phyloP scores from a whole-genome alignment of 1,140 invertebrate species.

The Caerostris darwini region DNA sequence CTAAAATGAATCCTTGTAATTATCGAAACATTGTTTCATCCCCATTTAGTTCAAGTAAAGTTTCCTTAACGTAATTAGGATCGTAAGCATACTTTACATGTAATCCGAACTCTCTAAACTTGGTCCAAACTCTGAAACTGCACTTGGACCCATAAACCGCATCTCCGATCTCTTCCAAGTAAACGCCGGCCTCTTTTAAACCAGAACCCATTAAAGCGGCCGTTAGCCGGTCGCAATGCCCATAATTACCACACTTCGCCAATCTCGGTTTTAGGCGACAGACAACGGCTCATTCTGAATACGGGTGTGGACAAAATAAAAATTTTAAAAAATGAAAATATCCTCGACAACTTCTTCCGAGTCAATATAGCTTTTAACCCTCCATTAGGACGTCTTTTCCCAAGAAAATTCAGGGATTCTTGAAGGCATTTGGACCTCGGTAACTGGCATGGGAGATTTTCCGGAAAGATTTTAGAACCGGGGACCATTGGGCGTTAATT shows the following conservation, averaged over 20 bases:
- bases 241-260: slow-evolving; percentile 8
- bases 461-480: background rate
- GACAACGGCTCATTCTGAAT: background rate
- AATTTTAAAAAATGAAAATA: background rate
- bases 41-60: too few species aligned
- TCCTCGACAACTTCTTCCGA: background rate
- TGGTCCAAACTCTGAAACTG: too few species aligned
- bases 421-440: background rate
- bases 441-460: background rate
- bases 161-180: background rate
- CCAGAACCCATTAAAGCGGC: background rate
- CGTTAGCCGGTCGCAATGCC: background rate
- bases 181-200: background rate
- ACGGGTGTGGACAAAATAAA: background rate
- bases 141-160: background rate
- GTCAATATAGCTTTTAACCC: background rate
- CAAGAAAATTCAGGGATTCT: background rate
- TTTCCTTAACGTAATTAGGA: too few species aligned
- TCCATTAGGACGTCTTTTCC: background rate
- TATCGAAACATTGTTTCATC: too few species aligned
- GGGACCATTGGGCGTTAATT: background rate
- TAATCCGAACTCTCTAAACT: too few species aligned
- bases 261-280: background rate
- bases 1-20: too few species aligned
- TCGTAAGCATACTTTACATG: too few species aligned